Evolutionary conservation across 2,113 vertebrate genomes (phyloP).

Genomic region (Apodemus speciosus): DNA sequence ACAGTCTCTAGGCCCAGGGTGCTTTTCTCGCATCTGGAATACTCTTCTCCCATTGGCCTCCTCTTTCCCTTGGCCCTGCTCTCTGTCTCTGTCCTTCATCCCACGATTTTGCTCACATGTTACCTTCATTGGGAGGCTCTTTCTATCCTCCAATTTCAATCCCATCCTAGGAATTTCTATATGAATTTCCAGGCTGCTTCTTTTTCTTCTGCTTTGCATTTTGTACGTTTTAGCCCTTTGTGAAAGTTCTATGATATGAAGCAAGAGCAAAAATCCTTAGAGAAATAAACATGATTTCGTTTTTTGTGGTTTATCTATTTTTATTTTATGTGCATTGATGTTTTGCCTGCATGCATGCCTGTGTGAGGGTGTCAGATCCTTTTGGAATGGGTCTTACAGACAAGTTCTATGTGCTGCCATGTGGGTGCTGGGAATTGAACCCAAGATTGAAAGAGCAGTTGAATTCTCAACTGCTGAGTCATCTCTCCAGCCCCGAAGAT

Average conservation of each 20-base stretch:
- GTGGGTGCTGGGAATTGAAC: background rate
- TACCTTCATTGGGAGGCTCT: background rate
- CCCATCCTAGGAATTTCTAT: background rate
- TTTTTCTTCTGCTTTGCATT: background rate
- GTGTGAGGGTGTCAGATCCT: background rate
- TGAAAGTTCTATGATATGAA: constrained; percentile 35
- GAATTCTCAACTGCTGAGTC: background rate
- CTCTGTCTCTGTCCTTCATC: background rate
- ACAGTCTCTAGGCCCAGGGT: background rate
- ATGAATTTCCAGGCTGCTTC: background rate
- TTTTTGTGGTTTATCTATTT: background rate
- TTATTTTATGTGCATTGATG: background rate
- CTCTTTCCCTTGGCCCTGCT: background rate
- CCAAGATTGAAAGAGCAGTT: background rate
- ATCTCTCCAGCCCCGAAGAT: background rate
- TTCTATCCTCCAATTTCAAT: background rate
- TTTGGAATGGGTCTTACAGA: background rate
- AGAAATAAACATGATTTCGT: background rate
- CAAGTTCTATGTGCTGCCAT: background rate
- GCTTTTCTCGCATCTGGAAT: background rate
- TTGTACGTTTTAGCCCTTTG: background rate
- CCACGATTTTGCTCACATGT: background rate
- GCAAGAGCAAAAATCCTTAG: background rate
- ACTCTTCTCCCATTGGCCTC: background rate
- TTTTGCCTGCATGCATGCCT: background rate